phyloP scores from a whole-genome alignment of 1,140 invertebrate species.

The Drosophila rufa region DNA sequence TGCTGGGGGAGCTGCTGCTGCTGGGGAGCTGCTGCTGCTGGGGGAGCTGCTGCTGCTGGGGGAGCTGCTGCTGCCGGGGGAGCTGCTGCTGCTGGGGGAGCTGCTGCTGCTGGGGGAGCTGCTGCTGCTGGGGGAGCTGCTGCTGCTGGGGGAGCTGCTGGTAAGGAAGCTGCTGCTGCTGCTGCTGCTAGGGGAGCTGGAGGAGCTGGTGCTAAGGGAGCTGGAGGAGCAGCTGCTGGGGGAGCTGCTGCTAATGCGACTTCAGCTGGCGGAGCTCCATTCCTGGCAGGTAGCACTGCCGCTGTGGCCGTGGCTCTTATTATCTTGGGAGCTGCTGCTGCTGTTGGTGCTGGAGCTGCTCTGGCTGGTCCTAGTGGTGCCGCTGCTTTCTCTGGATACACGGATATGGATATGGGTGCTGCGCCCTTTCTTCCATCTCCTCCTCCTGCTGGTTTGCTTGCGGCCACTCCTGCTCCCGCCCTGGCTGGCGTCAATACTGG shows the following conservation, averaged over 20 bases:
- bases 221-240: no score
- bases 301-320: no score
- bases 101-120: not conserved
- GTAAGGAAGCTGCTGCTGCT: no score
- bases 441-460: no score
- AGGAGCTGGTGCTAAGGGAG: not conserved
- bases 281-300: no score
- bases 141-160: not conserved
- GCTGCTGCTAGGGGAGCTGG: not conserved
- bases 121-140: not conserved
- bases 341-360: not conserved
- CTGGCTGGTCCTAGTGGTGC: no score
- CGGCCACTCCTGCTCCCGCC: no score
- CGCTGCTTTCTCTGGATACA: not conserved
- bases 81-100: no score
- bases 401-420: not conserved
- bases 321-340: not conserved
- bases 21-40: not conserved
- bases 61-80: no score
- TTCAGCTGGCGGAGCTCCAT: no score
- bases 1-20: not conserved
- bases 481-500: no score
- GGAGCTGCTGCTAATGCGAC: not conserved
- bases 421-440: not conserved
- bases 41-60: not conserved